These are phyloP conservation scores for Carassius carassius DNA, from an alignment of 2,113 vertebrate species.

Conservation along the genomic window DNA sequence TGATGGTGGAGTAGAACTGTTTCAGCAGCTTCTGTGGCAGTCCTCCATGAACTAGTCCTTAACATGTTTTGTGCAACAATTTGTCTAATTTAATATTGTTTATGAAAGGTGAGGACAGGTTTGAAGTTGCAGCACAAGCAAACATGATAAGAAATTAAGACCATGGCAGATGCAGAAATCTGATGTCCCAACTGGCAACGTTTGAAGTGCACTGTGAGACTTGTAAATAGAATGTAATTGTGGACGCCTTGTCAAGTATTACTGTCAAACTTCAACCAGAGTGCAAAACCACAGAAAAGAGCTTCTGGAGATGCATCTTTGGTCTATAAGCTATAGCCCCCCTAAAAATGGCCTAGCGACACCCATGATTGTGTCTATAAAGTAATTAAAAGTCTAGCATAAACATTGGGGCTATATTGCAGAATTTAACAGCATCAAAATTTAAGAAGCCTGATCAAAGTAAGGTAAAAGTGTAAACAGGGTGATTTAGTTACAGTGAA, in stretches of 20 bases:
- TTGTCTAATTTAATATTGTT: neutral
- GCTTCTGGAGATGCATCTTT: neutral
- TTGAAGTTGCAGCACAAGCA: neutral
- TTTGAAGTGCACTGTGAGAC: neutral
- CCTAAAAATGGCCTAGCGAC: too few relatives aligned
- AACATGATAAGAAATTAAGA: neutral
- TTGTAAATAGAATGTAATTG: neutral
- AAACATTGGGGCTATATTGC: too few relatives aligned
- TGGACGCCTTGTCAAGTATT: neutral
- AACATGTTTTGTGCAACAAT: too few relatives aligned
- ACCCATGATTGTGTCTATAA: neutral
- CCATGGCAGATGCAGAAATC: neutral
- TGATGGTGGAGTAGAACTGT: too few relatives aligned
- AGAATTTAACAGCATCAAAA: neutral
- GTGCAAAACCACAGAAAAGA: neutral
- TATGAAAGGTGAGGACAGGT: neutral
- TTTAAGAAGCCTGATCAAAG: neutral
- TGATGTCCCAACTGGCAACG: neutral
- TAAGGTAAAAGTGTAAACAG: neutral
- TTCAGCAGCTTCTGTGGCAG: too few relatives aligned
- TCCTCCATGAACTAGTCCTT: too few relatives aligned
- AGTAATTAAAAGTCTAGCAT: neutral
- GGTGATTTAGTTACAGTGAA: slow-evolving; percentile 7
- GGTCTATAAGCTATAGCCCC: neutral
- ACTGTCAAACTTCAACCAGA: neutral